These are phyloP conservation scores for Parazoanthus darwini DNA, from an alignment of 92 coral and sea anemone species.

Conservation along the genomic window DNA sequence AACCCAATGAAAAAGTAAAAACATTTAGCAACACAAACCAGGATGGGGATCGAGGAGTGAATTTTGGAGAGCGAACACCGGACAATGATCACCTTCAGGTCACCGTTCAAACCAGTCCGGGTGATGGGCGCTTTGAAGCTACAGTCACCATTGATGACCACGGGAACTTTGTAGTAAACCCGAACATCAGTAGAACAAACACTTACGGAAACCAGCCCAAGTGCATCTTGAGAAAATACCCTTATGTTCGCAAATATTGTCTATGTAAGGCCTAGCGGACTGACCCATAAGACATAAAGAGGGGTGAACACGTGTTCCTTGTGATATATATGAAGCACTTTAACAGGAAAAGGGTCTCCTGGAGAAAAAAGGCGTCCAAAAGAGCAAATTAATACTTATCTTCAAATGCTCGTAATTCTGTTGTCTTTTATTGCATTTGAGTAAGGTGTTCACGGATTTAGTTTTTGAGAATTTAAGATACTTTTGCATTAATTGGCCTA, in stretches of 20 bases:
- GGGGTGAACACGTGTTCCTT: too few relatives aligned
- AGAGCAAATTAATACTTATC: too few relatives aligned
- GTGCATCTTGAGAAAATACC: constrained; percentile 65
- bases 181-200: constrained; percentile 83
- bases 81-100: constrained; percentile 68
- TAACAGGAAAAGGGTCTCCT: too few relatives aligned
- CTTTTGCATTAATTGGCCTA: too few relatives aligned
- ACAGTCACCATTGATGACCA: constrained; percentile 51
- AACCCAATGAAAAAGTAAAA: constrained; percentile 76
- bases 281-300: too few relatives aligned
- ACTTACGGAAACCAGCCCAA: constrained; percentile 80
- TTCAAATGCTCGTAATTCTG: too few relatives aligned
- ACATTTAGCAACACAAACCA: constrained; percentile 71
- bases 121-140: constrained; percentile 77
- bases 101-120: constrained; percentile 74
- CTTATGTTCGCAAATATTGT: constrained; percentile 79
- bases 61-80: constrained; percentile 61
- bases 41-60: constrained; percentile 66
- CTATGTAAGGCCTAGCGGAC: constrained; percentile 53
- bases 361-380: too few relatives aligned
- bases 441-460: too few relatives aligned
- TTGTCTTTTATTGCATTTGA: too few relatives aligned
- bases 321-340: too few relatives aligned
- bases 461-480: too few relatives aligned
- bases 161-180: constrained; percentile 62